Evolutionary conservation across 2,797 vertebrate species (phyloP).

Genomic region (Cyprinella venusta): DNA sequence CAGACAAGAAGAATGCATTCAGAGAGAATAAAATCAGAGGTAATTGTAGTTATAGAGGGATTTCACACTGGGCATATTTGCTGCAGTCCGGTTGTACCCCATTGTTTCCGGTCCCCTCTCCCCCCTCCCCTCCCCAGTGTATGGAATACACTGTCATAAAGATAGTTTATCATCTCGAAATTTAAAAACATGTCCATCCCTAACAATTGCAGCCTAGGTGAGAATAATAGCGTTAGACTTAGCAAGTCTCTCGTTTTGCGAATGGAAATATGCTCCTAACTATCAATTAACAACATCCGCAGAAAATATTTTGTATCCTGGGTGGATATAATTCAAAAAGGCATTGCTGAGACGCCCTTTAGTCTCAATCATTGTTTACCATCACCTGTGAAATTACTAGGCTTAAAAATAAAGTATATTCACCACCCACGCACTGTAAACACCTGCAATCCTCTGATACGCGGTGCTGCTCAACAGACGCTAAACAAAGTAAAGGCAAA

Average conservation of each 20-base stretch:
- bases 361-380: constrained; percentile 39
- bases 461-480: constrained; percentile 11
- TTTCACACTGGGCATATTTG: too few relatives aligned
- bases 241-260: not conserved
- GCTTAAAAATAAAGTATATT: constrained; percentile 33
- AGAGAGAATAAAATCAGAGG: not conserved
- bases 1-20: not conserved
- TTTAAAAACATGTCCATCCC: not conserved
- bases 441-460: constrained; percentile 24
- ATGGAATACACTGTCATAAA: too few relatives aligned
- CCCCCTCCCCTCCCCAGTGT: too few relatives aligned
- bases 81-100: too few relatives aligned
- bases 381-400: constrained; percentile 13
- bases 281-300: not conserved
- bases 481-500: constrained; percentile 50
- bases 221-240: not conserved
- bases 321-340: constrained; percentile 4
- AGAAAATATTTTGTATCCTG: not conserved
- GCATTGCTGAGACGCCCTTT: not conserved
- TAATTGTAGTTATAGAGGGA: not conserved
- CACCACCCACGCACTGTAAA: constrained; percentile 15
- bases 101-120: too few relatives aligned
- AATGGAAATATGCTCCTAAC: not conserved
- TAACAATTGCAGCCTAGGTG: not conserved
- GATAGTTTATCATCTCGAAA: too few relatives aligned